A percentile compares a stretch with the other conserved stretches of the same genome.
phyloP scores from a whole-genome alignment of 1,140 invertebrate species.

The Maniola jurtina region DNA sequence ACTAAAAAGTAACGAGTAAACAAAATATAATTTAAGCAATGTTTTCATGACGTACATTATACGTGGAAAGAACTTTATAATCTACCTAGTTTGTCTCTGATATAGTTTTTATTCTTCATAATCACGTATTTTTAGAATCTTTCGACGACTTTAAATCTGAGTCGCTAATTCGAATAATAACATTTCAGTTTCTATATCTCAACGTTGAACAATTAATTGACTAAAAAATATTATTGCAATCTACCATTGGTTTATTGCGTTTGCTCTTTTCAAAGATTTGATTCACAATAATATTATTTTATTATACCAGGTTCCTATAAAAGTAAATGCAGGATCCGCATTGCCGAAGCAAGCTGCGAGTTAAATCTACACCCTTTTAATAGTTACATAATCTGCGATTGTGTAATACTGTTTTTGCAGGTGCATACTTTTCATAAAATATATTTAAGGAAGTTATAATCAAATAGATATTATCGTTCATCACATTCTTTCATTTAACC shows the following conservation, averaged over 20 bases:
- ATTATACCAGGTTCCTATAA: no score
- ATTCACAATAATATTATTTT: no score
- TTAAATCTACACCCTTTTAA: no score
- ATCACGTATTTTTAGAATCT: neutral
- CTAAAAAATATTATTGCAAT: no score
- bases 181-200: no score
- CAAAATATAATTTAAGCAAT: no score
- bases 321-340: no score
- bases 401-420: neutral
- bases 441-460: neutral
- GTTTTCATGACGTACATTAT: conserved; percentile 15
- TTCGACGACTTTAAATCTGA: neutral
- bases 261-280: no score
- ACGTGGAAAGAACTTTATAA: conserved; percentile 16
- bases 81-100: conserved; percentile 17
- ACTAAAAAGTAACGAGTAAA: conserved; percentile 9
- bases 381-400: no score
- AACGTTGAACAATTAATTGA: no score
- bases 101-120: conserved; percentile 11
- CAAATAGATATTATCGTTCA: neutral
- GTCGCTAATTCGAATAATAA: neutral
- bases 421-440: neutral
- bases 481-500: conserved; percentile 1
- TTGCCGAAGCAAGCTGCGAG: no score
- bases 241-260: no score